These are phyloP conservation scores for Amniataba percoides DNA, from an alignment of 2,797 vertebrate species.

Conservation along the genomic window DNA sequence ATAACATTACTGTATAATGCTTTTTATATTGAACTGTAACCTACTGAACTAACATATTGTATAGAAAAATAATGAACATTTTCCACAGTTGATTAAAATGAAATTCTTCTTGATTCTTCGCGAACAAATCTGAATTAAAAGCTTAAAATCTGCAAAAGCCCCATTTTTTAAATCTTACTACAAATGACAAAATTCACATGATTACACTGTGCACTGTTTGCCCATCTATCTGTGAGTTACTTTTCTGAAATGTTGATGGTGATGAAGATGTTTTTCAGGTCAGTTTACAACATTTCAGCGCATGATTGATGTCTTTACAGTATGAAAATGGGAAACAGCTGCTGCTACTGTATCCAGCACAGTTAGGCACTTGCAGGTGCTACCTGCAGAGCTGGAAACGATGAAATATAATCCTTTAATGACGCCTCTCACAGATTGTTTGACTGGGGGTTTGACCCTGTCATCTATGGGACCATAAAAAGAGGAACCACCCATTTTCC, in stretches of 20 bases:
- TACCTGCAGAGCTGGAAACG: conserved; percentile 50
- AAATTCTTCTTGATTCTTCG: background rate
- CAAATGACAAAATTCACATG: background rate
- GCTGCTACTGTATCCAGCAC: conserved; percentile 47
- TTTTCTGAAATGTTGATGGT: conserved; percentile 2
- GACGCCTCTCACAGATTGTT: conserved; percentile 58
- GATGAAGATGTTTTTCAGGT: conserved; percentile 15
- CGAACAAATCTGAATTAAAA: background rate
- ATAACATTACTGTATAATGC: background rate
- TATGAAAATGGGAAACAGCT: conserved; percentile 46
- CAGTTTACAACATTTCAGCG: background rate
- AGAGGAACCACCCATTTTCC: conserved; percentile 59
- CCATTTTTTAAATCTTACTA: background rate
- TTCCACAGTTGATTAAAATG: background rate
- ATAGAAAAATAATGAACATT: background rate
- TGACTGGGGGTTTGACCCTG: conserved; percentile 59
- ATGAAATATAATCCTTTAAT: conserved; percentile 74
- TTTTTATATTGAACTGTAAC: conserved; percentile 6
- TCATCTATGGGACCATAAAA: conserved; percentile 51
- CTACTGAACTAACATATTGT: background rate
- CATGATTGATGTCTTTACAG: conserved; percentile 26
- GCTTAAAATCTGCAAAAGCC: background rate
- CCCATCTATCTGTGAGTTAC: background rate
- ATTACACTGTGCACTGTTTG: too few species aligned
- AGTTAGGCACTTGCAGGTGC: conserved; percentile 47